Conservation (phyloP, 2,888 invertebrate species). For the Polyploca ridens region DNA sequence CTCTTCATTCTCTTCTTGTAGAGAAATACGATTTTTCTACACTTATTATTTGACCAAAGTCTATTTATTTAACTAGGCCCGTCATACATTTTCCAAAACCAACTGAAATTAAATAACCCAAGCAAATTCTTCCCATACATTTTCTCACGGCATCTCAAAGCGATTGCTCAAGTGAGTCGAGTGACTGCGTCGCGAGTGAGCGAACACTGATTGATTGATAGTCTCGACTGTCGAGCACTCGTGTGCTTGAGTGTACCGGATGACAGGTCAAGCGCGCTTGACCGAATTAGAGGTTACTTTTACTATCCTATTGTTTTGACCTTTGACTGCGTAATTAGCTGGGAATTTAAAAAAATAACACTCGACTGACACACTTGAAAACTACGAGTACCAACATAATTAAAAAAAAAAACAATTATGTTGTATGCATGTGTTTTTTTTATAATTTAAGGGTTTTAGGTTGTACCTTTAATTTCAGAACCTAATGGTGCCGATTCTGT, state of each 20-base stretch:
- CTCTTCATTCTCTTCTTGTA: too few relatives aligned
- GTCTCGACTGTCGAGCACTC: constrained; percentile 11
- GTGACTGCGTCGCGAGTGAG: constrained; percentile 9
- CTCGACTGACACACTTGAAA: too few relatives aligned
- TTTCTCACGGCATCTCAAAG: constrained; percentile 2
- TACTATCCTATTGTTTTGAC: constrained; percentile 40
- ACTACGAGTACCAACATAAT: too few relatives aligned
- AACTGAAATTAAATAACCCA: background rate
- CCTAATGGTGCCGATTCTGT: too few relatives aligned
- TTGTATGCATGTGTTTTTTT: too few relatives aligned
- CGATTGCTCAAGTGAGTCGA: constrained; percentile 8
- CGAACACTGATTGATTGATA: constrained; percentile 7
- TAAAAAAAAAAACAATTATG: too few relatives aligned
- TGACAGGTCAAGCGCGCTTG: constrained; percentile 40
- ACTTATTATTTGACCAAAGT: too few relatives aligned
- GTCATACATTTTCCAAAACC: background rate
- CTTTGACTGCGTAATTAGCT: constrained; percentile 10
- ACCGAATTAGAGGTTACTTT: constrained; percentile 45
- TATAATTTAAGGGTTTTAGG: too few relatives aligned
- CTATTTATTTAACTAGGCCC: background rate
- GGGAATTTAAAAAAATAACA: background rate
- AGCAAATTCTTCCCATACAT: background rate
- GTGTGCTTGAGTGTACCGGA: constrained; percentile 28
- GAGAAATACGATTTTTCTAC: too few relatives aligned
- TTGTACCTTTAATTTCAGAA: too few relatives aligned